Evolutionary conservation across 2,797 vertebrate species (phyloP).

Genomic region (Paratrypauchen microcephalus): DNA sequence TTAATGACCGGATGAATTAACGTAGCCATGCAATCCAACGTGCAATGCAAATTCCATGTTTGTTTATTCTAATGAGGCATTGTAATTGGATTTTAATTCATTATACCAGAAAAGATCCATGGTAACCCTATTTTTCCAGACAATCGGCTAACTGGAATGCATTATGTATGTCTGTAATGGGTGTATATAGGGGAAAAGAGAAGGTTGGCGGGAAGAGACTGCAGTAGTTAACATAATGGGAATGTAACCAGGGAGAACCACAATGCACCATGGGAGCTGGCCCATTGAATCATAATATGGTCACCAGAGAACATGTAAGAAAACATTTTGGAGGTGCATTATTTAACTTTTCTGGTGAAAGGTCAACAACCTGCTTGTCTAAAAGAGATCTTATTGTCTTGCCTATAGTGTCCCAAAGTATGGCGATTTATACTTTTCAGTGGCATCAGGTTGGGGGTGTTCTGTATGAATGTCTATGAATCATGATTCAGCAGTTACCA

Average conservation of each 20-base stretch:
- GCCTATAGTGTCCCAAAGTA: no score
- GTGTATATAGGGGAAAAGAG: neutral
- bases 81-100: conserved; percentile 65
- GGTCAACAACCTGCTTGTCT: no score
- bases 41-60: conserved; percentile 62
- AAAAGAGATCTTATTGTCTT: no score
- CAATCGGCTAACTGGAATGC: conserved; percentile 12
- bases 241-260: conserved; percentile 19
- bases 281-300: conserved; percentile 36
- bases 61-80: conserved; percentile 60
- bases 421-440: no score
- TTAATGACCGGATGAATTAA: conserved; percentile 52
- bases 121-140: conserved; percentile 14
- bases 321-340: conserved; percentile 2
- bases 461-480: no score
- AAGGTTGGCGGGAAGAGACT: conserved; percentile 26
- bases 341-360: no score
- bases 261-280: conserved; percentile 39
- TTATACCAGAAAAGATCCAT: conserved; percentile 24
- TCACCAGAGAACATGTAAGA: conserved; percentile 35
- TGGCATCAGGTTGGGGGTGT: no score
- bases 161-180: neutral
- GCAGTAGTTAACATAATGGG: conserved; percentile 34
- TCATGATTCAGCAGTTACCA: no score
- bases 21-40: no score